Conservation (phyloP, 2,888 invertebrate genomes). For the Caenorhabditis doughertyi region DNA sequence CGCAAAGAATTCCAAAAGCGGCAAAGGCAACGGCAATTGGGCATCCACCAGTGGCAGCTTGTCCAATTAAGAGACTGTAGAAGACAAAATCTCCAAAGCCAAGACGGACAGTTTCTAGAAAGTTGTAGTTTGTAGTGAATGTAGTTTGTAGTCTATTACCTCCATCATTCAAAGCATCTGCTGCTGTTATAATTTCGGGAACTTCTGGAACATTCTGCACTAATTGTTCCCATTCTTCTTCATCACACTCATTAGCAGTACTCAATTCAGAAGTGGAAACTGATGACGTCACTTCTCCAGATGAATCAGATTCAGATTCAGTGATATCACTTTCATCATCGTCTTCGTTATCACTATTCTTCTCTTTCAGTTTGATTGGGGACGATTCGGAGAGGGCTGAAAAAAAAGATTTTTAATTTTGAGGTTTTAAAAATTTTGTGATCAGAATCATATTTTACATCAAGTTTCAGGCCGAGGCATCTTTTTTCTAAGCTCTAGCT, state of each 20-base stretch:
- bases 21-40: constrained; percentile 68
- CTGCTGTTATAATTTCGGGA: constrained; percentile 51
- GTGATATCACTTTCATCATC: constrained; percentile 35
- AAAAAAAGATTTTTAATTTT: constrained; percentile 1
- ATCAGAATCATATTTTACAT: background rate
- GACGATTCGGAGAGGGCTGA: constrained; percentile 18
- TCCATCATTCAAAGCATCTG: constrained; percentile 71
- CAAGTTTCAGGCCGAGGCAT: background rate
- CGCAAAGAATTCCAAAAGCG: constrained; percentile 72
- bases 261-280: background rate
- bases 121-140: too few species aligned
- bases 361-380: constrained; percentile 6
- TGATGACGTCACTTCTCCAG: too few species aligned
- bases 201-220: background rate
- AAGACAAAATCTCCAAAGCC: constrained; percentile 81
- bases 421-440: background rate
- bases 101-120: constrained; percentile 74
- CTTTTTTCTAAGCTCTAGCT: background rate
- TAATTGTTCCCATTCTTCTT: constrained; percentile 18
- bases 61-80: constrained; percentile 79
- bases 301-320: background rate
- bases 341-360: constrained; percentile 29
- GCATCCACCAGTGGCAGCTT: constrained; percentile 72
- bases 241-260: constrained; percentile 36
- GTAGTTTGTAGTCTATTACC: constrained; percentile 13